Conservation (phyloP, 2,113 vertebrate genomes). For the Paramisgurnus dabryanus region DNA sequence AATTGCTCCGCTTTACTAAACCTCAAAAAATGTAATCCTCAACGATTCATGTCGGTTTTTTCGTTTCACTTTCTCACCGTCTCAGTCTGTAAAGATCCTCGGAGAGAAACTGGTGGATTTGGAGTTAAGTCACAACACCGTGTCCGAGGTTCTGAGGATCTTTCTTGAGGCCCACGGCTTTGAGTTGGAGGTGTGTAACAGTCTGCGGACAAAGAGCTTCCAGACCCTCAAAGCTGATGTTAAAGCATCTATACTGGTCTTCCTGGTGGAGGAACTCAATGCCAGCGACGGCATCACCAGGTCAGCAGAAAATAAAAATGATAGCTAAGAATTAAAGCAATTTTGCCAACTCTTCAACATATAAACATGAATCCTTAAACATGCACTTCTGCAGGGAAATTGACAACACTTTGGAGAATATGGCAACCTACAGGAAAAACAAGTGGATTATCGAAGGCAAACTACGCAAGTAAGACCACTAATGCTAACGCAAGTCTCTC, state of each 20-base stretch:
- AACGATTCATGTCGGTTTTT: not conserved
- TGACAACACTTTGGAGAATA: conserved; percentile 91
- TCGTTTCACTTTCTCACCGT: not conserved
- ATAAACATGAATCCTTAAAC: not conserved
- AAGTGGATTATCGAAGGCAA: conserved; percentile 97
- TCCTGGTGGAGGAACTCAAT: conserved; percentile 94
- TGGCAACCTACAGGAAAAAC: conserved; percentile 88
- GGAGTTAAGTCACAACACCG: conserved; percentile 84
- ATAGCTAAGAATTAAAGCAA: not conserved
- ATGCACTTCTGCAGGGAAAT: conserved; percentile 80
- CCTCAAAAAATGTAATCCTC: not conserved
- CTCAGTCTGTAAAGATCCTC: conserved; percentile 91
- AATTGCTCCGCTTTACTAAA: not conserved
- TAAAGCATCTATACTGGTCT: conserved; percentile 87
- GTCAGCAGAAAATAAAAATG: conserved; percentile 61
- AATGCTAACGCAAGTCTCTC: not conserved
- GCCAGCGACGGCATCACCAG: conserved; percentile 85
- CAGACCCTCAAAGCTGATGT: conserved; percentile 84
- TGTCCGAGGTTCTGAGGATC: conserved; percentile 90
- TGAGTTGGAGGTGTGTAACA: conserved; percentile 81
- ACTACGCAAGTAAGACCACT: conserved; percentile 82
- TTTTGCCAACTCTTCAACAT: not conserved
- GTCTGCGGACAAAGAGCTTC: conserved; percentile 88
- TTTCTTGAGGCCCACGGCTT: conserved; percentile 87
- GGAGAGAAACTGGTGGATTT: conserved; percentile 91